These are phyloP conservation scores for Drosophila monieri DNA, from an alignment of 2,888 invertebrate species.

Conservation along the genomic window DNA sequence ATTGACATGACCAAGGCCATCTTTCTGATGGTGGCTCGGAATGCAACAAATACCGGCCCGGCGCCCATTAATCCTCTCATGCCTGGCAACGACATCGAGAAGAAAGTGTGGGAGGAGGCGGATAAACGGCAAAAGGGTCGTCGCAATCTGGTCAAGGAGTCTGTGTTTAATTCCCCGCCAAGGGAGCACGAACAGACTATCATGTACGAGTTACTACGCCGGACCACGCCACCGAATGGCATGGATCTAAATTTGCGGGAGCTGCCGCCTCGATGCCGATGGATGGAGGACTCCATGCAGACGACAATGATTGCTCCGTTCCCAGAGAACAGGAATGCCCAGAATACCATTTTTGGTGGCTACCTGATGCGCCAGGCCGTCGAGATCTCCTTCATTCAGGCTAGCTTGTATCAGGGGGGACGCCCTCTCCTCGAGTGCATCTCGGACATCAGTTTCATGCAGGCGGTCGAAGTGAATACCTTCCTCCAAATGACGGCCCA, in stretches of 20 bases:
- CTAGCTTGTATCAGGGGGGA: constrained; percentile 86
- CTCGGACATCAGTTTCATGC: constrained; percentile 89
- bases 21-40: constrained; percentile 90
- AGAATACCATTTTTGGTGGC: constrained; percentile 91
- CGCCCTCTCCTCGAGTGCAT: constrained; percentile 87
- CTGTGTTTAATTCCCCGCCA: constrained; percentile 87
- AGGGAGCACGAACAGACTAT: constrained; percentile 87
- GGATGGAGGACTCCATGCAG: constrained; percentile 87
- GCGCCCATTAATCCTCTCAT: constrained; percentile 86
- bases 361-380: constrained; percentile 91
- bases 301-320: constrained; percentile 87
- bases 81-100: constrained; percentile 86
- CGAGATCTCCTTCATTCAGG: constrained; percentile 89
- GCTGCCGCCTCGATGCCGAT: constrained; percentile 86
- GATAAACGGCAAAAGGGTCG: constrained; percentile 85
- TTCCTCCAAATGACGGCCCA: constrained; percentile 88
- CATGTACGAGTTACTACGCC: constrained; percentile 88
- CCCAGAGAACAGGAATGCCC: constrained; percentile 89
- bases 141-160: constrained; percentile 84
- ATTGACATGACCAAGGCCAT: constrained; percentile 86
- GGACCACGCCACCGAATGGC: constrained; percentile 85
- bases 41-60: constrained; percentile 86
- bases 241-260: constrained; percentile 85
- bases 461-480: constrained; percentile 89
- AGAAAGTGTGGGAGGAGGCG: constrained; percentile 86